Percentiles rank a stretch among this genome's conserved stretches.
These are phyloP conservation scores for Medauroidea extradentata DNA, from an alignment of 1,140 invertebrate species.

Conservation along the genomic window DNA sequence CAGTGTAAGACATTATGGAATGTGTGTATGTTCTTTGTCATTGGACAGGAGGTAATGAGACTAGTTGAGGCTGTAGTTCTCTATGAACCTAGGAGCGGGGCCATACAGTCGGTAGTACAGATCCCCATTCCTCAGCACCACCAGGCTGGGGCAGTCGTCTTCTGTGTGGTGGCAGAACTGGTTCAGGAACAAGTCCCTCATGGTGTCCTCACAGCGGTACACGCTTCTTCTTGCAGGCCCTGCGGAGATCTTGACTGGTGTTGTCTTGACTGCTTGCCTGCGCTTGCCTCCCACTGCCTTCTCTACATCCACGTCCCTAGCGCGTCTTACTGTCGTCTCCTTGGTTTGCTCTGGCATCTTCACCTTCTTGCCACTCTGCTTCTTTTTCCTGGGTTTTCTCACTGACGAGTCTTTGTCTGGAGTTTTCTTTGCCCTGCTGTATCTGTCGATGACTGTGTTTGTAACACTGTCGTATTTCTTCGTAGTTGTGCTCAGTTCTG, in stretches of 20 bases:
- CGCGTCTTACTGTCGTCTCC: neutral
- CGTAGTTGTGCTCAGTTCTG: too few relatives aligned
- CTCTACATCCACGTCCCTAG: neutral
- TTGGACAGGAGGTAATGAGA: too few relatives aligned
- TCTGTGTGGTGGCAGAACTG: neutral
- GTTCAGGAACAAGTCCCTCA: neutral
- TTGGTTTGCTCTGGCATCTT: neutral
- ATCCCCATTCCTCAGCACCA: neutral
- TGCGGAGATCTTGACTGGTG: neutral
- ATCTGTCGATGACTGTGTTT: too few relatives aligned
- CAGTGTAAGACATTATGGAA: too few relatives aligned
- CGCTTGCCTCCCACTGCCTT: neutral
- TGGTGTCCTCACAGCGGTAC: neutral
- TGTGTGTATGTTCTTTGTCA: too few relatives aligned
- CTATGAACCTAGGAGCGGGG: neutral
- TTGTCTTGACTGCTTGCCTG: neutral
- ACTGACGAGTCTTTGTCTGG: neutral
- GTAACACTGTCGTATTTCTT: too few relatives aligned
- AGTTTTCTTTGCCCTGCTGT: neutral
- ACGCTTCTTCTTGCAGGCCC: neutral
- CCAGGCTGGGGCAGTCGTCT: neutral
- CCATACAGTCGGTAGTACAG: neutral
- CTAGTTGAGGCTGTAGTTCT: slow-evolving; percentile 3
- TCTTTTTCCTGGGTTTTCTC: neutral
- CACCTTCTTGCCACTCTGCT: neutral